These are phyloP conservation scores for Mustela nigripes DNA, from an alignment of 2,113 vertebrate species.

Conservation along the genomic window DNA sequence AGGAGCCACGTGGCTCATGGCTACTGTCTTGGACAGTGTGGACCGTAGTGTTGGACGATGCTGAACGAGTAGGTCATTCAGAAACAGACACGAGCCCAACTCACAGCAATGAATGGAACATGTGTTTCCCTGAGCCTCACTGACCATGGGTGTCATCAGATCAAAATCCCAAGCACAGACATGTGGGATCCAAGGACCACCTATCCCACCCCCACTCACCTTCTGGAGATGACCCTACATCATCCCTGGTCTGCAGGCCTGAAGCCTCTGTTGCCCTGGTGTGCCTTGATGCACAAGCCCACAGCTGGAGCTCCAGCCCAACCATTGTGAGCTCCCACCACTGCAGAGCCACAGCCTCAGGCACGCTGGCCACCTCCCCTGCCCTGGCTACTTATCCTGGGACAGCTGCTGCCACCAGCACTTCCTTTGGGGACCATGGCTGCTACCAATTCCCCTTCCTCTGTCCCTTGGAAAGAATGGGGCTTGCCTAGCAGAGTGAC, in stretches of 20 bases:
- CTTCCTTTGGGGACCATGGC: not conserved
- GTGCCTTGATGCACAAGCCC: fast-evolving
- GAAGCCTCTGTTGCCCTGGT: fast-evolving
- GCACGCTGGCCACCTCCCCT: not conserved
- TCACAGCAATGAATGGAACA: not conserved
- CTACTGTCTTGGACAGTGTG: fast-evolving
- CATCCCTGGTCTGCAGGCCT: not conserved
- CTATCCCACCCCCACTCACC: not conserved
- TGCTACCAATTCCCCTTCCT: not conserved
- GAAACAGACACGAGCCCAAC: not conserved
- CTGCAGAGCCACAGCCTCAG: fast-evolving
- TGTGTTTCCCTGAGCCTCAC: not conserved
- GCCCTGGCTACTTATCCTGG: not conserved
- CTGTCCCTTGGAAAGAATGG: not conserved
- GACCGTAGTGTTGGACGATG: fast-evolving
- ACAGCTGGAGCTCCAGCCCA: fast-evolving
- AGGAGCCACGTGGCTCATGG: not conserved
- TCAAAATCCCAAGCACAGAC: not conserved
- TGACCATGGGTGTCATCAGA: fast-evolving
- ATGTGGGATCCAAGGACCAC: fast-evolving
- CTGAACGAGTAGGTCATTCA: not conserved
- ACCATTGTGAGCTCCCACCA: fast-evolving
- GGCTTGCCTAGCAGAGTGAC: not conserved
- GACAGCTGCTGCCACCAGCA: not conserved
- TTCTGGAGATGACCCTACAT: fast-evolving